Base-by-base conservation (phyloP, 2,113 vertebrate genomes). In the Pelusios castaneus region DNA sequence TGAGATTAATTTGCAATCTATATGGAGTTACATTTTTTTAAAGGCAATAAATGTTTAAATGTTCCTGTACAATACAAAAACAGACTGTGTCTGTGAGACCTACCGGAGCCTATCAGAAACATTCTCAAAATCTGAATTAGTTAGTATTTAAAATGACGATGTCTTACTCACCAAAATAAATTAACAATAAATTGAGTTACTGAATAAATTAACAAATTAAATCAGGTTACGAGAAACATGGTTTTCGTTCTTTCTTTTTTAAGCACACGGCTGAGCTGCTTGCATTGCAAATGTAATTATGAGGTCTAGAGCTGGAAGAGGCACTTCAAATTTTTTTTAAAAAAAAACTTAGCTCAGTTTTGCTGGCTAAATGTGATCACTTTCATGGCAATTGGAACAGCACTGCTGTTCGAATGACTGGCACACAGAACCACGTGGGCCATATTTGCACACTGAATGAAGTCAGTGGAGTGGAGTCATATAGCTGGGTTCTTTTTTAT, bases 181-280 rank as follows among this genome's bases (percentile, higher is more conserved):
- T 95, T 95, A 96, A 88, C 93, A 92, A 88, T 87, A 88, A 92
- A 92, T 95, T 90, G 86, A 84, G 83, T 94, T 93, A 89, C 84
- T 90, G 95, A 98, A 97, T 98, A 97, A 96, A 98, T 97, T 97
- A 98, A 94, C 91, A 94, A 96, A 97, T 95, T 96, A 96, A 96
- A 97, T 95, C 22, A 7, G 75, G 58, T 94, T 94, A 92, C 89
- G 73, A 92, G 95, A 51, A 84, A 96, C 96, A 94, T 96, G 47
- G 54, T 22, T 82, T 10, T 47, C 10, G 6, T 10, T 47, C 63
- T 31, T 19, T 24, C 31, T 63, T 95, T 80, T 83, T 82, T 73
- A 88, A 91, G 76, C 34, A 70, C 27, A 10, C 85, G 88, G 96
- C 92, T 88, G 70, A 80, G 79, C 93, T 94, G 38, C 85, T 92